These are phyloP conservation scores for Araneus ventricosus DNA, from an alignment of 1,140 invertebrate species.

Conservation along the genomic window DNA sequence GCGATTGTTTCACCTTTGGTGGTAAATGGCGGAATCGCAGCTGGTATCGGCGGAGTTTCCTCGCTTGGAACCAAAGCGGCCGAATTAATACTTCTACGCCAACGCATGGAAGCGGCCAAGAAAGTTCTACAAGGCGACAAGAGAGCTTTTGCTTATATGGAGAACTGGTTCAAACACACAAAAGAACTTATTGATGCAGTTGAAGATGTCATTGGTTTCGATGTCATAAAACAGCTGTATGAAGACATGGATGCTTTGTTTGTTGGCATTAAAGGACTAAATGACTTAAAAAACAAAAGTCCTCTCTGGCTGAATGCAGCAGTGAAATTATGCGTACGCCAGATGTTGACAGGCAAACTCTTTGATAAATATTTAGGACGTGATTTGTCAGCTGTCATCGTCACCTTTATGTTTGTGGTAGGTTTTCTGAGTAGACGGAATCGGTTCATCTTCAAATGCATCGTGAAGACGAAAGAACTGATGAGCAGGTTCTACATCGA, in stretches of 20 bases:
- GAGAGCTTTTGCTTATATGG: neutral
- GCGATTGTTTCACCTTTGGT: neutral
- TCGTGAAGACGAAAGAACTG: no score
- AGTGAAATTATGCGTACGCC: no score
- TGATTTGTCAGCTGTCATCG: no score
- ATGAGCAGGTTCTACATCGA: no score
- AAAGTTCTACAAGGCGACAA: neutral
- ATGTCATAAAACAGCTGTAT: neutral
- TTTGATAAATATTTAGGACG: no score
- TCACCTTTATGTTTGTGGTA: no score
- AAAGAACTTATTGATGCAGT: neutral
- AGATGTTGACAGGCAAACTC: no score
- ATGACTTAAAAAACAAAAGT: neutral
- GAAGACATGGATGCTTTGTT: neutral
- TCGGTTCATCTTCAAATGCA: no score
- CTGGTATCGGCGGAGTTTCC: neutral
- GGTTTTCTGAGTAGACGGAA: no score
- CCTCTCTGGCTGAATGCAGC: no score
- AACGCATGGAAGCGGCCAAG: neutral
- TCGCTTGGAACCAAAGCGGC: neutral
- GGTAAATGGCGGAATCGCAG: neutral
- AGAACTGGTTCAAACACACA: neutral
- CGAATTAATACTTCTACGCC: neutral
- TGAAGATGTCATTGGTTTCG: neutral
- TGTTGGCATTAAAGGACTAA: neutral